phyloP scores from a whole-genome alignment of 1,140 invertebrate species.

The Archivesica marissinica region DNA sequence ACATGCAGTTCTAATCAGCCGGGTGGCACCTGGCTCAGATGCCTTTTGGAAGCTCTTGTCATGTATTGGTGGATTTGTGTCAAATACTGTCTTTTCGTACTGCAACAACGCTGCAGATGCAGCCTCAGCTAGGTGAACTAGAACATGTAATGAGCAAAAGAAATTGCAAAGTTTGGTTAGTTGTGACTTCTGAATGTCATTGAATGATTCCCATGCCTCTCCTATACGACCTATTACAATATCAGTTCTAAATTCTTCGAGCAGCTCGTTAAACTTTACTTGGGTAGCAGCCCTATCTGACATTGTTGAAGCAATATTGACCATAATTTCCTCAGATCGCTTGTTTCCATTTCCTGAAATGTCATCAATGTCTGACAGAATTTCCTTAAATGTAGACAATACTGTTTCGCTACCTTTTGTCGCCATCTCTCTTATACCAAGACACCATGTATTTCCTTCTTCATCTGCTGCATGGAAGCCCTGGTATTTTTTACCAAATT shows the following conservation, averaged over 20 bases:
- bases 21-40: slow-evolving; percentile 3
- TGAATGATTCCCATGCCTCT: slow-evolving; percentile 35
- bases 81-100: slow-evolving; percentile 46
- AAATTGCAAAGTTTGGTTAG: slow-evolving; percentile 49
- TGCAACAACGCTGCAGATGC: slow-evolving; percentile 1
- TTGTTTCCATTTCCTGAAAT: slow-evolving; percentile 26
- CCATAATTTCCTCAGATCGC: slow-evolving; percentile 2
- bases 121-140: slow-evolving; percentile 53
- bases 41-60: slow-evolving; percentile 27
- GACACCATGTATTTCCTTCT: neutral
- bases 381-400: slow-evolving; percentile 32
- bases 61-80: slow-evolving; percentile 27
- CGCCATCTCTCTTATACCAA: slow-evolving; percentile 49
- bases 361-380: slow-evolving; percentile 2
- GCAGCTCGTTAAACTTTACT: slow-evolving; percentile 55
- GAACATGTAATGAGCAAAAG: slow-evolving; percentile 54
- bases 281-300: slow-evolving; percentile 61
- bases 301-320: slow-evolving; percentile 65
- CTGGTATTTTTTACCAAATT: slow-evolving; percentile 53
- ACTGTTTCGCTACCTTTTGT: slow-evolving; percentile 37
- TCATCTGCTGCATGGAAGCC: slow-evolving; percentile 42
- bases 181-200: slow-evolving; percentile 8
- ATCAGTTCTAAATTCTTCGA: slow-evolving; percentile 51
- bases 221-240: slow-evolving; percentile 45
- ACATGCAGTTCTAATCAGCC: slow-evolving; percentile 41